These are phyloP conservation scores for Gonatopus flavifemur DNA, from an alignment of 1,140 invertebrate genomes.

Conservation along the genomic window DNA sequence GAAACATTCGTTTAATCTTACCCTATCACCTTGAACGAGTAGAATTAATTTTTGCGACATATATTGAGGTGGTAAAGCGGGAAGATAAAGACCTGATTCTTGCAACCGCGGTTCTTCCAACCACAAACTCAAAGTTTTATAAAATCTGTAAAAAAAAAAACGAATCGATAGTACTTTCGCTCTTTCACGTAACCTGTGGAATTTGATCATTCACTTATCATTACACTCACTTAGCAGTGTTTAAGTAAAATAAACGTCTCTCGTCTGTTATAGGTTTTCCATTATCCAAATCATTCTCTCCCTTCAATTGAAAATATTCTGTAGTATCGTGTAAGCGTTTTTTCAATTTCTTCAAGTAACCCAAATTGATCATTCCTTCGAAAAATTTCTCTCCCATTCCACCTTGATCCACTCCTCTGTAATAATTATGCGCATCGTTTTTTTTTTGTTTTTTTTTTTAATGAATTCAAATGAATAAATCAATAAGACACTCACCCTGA, in stretches of 20 bases:
- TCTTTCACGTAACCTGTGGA: too few relatives aligned
- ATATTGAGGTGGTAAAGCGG: slow-evolving; percentile 73
- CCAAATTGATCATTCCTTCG: slow-evolving; percentile 69
- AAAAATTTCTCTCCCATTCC: slow-evolving; percentile 79
- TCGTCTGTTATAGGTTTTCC: slow-evolving; percentile 50
- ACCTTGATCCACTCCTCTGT: slow-evolving; percentile 54
- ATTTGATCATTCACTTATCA: too few relatives aligned
- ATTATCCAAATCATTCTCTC: slow-evolving; percentile 44
- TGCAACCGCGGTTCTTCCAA: slow-evolving; percentile 76
- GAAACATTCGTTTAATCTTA: slow-evolving; percentile 25
- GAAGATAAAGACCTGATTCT: slow-evolving; percentile 69
- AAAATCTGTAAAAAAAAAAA: slow-evolving; percentile 53
- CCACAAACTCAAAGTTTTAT: slow-evolving; percentile 73
- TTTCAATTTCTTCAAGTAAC: slow-evolving; percentile 74
- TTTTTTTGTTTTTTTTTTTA: not conserved
- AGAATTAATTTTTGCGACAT: slow-evolving; percentile 61
- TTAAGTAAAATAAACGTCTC: slow-evolving; percentile 49
- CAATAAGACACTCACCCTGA: slow-evolving; percentile 50
- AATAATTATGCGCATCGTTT: slow-evolving; percentile 22
- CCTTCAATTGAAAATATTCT: slow-evolving; percentile 62
- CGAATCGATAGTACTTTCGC: too few relatives aligned
- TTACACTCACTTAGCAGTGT: slow-evolving; percentile 42
- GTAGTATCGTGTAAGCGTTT: slow-evolving; percentile 68
- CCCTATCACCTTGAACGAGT: slow-evolving; percentile 60
- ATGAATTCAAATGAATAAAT: not conserved